Percentiles rank a stretch among this genome's conserved stretches.
These are phyloP conservation scores for Sebastes baramenuke DNA, from an alignment of 2,797 vertebrate species.

Conservation along the genomic window DNA sequence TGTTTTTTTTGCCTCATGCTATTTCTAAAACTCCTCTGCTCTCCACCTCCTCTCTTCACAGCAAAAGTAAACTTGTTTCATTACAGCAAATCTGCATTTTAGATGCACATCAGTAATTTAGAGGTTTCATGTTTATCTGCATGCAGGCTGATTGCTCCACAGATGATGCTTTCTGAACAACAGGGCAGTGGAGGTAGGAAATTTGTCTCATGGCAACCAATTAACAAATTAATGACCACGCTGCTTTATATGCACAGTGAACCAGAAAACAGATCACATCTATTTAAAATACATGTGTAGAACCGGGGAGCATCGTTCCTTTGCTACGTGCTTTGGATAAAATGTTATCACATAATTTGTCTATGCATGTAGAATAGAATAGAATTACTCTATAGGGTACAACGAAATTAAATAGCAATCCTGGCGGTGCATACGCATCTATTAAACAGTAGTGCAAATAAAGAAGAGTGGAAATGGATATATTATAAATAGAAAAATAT, in stretches of 20 bases:
- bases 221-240: background rate
- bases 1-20: background rate
- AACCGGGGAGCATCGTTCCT: background rate
- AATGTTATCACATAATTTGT: background rate
- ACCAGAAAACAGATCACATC: background rate
- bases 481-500: too few species aligned
- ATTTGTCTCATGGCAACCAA: slow-evolving; percentile 1
- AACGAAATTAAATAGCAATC: too few species aligned
- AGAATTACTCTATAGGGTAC: too few species aligned
- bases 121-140: slow-evolving; percentile 2
- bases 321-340: background rate
- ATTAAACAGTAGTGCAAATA: too few species aligned
- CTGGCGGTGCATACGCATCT: too few species aligned
- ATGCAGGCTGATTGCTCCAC: background rate
- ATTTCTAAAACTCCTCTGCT: background rate
- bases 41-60: background rate
- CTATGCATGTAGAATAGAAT: background rate
- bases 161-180: slow-evolving; percentile 4
- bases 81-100: slow-evolving; percentile 22
- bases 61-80: background rate
- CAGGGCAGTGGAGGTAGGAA: background rate
- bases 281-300: background rate
- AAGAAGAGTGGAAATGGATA: too few species aligned
- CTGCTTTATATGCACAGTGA: background rate
- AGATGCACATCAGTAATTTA: background rate